Base-by-base conservation (phyloP, 2,113 vertebrate genomes). In the Malurus alboscapulatus region DNA sequence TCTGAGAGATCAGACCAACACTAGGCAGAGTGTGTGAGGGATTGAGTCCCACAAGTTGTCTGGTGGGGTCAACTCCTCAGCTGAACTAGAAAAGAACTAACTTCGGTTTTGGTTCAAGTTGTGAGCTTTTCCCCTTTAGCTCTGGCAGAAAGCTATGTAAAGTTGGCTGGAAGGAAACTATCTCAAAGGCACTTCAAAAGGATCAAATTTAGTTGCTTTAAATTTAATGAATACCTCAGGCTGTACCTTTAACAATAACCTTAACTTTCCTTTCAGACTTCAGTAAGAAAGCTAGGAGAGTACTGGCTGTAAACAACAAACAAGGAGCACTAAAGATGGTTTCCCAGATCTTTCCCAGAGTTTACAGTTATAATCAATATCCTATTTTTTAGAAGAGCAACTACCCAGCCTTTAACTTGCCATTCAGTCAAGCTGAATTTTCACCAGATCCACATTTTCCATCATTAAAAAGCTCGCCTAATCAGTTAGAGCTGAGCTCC, bases 111-210 rank as follows among this genome's bases (percentile, higher is more conserved):
- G 75, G 84, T 82, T 94, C 20, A n/a, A 83, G 81, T 40, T 84
- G 58, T 53, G 62, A 93, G 80, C 83, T 82, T 47, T 87, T 69
- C 42, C 40, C 65, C 61, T 86, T 89, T 51, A 89, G 71, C 69
- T 72, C 77, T 90, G 84, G 73, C 80, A 94, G 88, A 90, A 92
- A 93, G 76, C 90, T 83, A 9, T 53, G 73, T 44, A 44, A 62
- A 88, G 62, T 69, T 92, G 59, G 47, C 82, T 90, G 79, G 79
- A 73, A 94, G 65, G 67, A 91, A 95, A 83, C 68, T 44, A 20
- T 76, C 63, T 91, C 90, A 87, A 96, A 96, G 94, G 96, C 96
- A 96, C 96, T 96, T 96, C 4, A 66, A 89, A 87, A 81, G 22
- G 34, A 89, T 90, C 82, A 71, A 67, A 88, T 48, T 83, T 14